Percentiles rank a stretch among this genome's conserved stretches.
These are phyloP conservation scores for Crax fasciolata DNA, from an alignment of 2,797 vertebrate genomes.

Conservation along the genomic window DNA sequence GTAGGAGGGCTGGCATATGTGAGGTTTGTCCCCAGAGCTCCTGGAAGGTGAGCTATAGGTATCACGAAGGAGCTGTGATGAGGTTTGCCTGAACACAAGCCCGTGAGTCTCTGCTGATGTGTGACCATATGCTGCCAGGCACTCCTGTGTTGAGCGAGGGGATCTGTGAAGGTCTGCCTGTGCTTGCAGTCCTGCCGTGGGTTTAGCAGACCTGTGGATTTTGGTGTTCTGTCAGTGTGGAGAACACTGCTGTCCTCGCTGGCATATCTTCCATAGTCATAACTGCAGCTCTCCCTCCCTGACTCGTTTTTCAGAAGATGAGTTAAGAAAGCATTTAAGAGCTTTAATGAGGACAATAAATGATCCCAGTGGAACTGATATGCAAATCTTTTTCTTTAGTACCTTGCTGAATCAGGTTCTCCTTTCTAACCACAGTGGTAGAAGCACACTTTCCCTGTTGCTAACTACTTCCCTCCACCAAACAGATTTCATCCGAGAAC, in stretches of 20 bases:
- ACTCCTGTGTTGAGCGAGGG: neutral
- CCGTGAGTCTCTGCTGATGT: neutral
- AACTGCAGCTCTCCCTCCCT: neutral
- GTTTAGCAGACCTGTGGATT: neutral
- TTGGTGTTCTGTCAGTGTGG: neutral
- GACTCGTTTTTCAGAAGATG: neutral
- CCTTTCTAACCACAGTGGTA: neutral
- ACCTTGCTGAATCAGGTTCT: neutral
- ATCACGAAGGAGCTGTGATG: neutral
- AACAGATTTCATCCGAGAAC: slow-evolving; percentile 7
- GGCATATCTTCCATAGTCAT: neutral
- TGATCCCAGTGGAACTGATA: neutral
- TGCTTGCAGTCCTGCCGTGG: neutral
- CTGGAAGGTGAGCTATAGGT: rapidly evolving
- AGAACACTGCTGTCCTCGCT: neutral
- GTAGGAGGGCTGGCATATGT: neutral
- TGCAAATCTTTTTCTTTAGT: neutral
- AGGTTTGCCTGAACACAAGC: neutral
- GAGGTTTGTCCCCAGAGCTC: neutral
- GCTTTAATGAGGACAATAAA: slow-evolving; percentile 26
- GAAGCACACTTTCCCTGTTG: neutral
- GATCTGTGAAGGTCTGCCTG: neutral
- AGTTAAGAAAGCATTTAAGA: slow-evolving; percentile 28
- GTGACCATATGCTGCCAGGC: rapidly evolving
- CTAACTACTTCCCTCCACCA: neutral